Conservation (phyloP, 2,113 vertebrate genomes). For the Bucco capensis region DNA sequence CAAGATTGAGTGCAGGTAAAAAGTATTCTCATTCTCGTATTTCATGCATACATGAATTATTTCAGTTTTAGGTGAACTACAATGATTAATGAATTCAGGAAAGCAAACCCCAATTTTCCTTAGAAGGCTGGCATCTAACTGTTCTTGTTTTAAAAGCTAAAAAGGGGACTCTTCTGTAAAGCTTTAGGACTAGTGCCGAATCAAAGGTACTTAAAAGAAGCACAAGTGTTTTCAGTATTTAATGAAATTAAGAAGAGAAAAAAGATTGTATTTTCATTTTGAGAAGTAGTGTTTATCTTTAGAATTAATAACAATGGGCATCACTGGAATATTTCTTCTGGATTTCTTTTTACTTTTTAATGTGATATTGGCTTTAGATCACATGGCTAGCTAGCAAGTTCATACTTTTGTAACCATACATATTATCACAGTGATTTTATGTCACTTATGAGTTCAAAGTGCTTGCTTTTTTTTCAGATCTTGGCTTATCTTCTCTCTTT, state of each 20-base stretch:
- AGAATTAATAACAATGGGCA: neutral
- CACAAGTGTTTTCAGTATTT: neutral
- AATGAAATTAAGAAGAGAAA: neutral
- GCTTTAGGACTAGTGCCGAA: neutral
- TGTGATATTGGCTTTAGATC: neutral
- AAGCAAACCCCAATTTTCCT: neutral
- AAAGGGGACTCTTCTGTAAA: neutral
- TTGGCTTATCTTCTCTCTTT: neutral
- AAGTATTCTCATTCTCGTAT: neutral
- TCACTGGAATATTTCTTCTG: neutral
- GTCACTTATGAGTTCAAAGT: neutral
- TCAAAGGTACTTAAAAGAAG: neutral
- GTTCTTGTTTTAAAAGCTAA: neutral
- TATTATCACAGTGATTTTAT: neutral
- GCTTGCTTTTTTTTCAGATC: neutral
- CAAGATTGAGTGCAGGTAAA: neutral
- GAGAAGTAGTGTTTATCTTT: neutral
- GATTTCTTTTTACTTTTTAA: neutral
- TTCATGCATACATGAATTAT: neutral
- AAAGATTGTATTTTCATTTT: neutral
- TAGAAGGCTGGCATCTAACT: neutral
- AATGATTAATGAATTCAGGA: neutral
- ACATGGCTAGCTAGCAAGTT: neutral
- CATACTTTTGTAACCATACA: neutral
- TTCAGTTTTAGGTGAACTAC: neutral